Evolutionary conservation across 2,797 vertebrate species (phyloP).

Genomic region (Steatocranus sp.): DNA sequence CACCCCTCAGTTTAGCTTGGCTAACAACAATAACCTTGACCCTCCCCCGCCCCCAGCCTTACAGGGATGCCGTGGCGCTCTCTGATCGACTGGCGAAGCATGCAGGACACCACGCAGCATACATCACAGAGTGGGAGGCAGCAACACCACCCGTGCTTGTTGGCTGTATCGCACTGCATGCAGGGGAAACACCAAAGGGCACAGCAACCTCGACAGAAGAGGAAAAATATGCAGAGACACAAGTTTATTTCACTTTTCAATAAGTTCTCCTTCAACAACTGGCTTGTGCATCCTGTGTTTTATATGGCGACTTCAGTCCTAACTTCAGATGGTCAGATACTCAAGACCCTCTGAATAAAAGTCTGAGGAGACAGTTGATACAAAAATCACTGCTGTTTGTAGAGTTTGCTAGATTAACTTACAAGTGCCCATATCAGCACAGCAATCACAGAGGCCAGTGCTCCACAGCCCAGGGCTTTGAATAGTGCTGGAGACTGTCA

Average conservation of each 20-base stretch:
- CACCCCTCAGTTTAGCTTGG: too few species aligned
- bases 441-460: constrained; percentile 69
- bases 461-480: constrained; percentile 36
- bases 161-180: constrained; percentile 67
- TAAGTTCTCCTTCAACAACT: neutral
- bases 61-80: constrained; percentile 62
- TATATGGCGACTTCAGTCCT: fast-evolving
- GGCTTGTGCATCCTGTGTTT: neutral
- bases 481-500: neutral
- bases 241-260: fast-evolving
- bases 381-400: fast-evolving
- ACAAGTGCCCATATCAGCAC: constrained; percentile 67
- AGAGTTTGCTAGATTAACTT: neutral
- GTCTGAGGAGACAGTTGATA: neutral
- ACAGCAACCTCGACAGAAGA: constrained; percentile 59
- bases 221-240: fast-evolving
- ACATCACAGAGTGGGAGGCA: constrained; percentile 54
- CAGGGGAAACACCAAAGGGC: constrained; percentile 66
- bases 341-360: neutral
- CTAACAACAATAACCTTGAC: too few species aligned
- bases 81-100: neutral
- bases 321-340: fast-evolving
- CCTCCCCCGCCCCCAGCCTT: neutral
- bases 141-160: constrained; percentile 63
- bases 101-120: too few species aligned